phyloP scores from a whole-genome alignment of 2,113 vertebrate genomes.

The Indicator maculatus region DNA sequence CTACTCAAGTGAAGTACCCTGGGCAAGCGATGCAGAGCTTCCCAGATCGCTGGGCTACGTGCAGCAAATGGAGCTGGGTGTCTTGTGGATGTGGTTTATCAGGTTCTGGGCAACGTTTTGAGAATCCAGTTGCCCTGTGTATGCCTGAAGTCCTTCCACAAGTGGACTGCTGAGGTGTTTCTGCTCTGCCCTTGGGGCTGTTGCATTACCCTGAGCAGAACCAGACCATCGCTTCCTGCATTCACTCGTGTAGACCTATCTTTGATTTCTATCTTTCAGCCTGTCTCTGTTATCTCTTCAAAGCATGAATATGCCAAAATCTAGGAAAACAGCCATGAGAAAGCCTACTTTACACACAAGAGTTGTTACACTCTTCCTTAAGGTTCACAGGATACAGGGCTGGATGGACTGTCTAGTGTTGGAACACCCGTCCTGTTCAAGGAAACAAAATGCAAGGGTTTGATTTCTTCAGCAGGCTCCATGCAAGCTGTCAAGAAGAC shows the following conservation, averaged over 20 bases:
- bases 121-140: rapidly evolving
- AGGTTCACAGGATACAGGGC: background rate
- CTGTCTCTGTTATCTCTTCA: background rate
- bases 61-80: rapidly evolving
- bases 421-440: background rate
- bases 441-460: background rate
- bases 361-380: background rate
- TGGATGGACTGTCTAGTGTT: background rate
- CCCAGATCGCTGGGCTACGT: background rate
- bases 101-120: background rate
- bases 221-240: background rate
- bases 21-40: background rate
- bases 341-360: background rate
- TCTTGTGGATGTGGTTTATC: background rate
- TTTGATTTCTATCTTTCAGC: background rate
- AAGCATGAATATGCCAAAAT: background rate
- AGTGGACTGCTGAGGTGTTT: rapidly evolving
- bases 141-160: background rate
- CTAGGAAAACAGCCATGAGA: background rate
- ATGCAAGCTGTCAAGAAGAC: background rate
- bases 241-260: no score
- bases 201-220: rapidly evolving
- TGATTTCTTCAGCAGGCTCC: background rate
- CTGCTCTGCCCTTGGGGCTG: background rate
- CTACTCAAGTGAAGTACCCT: background rate